Conservation (phyloP, 2,888 invertebrate genomes). For the Melipona bicolor region DNA sequence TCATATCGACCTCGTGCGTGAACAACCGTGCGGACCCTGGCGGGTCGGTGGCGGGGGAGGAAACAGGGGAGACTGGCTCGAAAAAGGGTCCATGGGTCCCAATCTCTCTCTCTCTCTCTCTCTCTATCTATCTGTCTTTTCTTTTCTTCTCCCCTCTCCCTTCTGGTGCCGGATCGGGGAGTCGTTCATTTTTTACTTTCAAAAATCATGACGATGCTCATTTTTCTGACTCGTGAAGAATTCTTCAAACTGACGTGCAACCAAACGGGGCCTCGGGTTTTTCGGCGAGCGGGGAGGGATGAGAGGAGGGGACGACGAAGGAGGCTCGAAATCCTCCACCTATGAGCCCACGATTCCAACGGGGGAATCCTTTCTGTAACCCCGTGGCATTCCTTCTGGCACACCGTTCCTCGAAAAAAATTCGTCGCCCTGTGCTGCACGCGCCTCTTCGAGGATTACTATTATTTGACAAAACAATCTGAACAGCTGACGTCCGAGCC, state of each 20-base stretch:
- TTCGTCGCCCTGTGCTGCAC: conserved; percentile 13
- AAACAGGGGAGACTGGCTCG: conserved; percentile 49
- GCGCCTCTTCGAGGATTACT: neutral
- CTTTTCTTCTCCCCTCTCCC: conserved; percentile 29
- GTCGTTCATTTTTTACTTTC: conserved; percentile 84
- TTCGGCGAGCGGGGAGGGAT: conserved; percentile 63
- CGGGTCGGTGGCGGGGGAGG: conserved; percentile 37
- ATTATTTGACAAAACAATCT: conserved; percentile 5
- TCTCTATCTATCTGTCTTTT: neutral
- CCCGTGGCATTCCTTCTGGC: conserved; percentile 38
- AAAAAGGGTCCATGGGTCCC: conserved; percentile 62
- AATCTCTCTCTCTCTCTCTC: conserved; percentile 1
- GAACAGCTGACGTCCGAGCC: too few species aligned
- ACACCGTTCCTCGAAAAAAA: conserved; percentile 48
- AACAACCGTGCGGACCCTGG: conserved; percentile 34
- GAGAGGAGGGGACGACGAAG: conserved; percentile 34
- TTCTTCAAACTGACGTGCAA: conserved; percentile 83
- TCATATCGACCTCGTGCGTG: conserved; percentile 61
- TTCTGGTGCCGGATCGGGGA: conserved; percentile 52
- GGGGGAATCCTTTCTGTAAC: conserved; percentile 63
- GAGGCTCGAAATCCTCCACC: conserved; percentile 75
- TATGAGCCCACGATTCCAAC: conserved; percentile 68
- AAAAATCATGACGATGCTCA: conserved; percentile 85
- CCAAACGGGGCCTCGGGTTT: conserved; percentile 77
- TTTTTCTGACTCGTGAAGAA: conserved; percentile 84